phyloP scores from a whole-genome alignment of 2,797 vertebrate genomes.

The Propithecus deckenii region DNA sequence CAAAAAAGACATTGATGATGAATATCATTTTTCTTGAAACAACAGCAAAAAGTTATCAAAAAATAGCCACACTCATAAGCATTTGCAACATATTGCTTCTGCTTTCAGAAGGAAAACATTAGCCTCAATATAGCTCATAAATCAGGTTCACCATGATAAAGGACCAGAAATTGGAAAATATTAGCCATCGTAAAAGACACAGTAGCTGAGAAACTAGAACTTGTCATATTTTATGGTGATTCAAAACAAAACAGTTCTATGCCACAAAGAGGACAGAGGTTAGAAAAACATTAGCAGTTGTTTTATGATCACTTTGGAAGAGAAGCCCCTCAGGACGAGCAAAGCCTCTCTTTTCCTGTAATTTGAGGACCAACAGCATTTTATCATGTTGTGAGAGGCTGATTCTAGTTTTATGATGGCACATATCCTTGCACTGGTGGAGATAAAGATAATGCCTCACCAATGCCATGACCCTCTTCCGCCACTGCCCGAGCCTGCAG shows the following conservation, averaged over 20 bases:
- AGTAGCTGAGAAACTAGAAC: conserved; percentile 55
- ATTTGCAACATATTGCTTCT: conserved; percentile 38
- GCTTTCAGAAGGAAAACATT: background rate
- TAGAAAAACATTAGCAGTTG: conserved; percentile 41
- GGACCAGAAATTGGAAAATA: conserved; percentile 51
- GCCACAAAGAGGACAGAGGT: conserved; percentile 43
- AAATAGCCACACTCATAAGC: background rate
- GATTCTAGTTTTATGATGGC: background rate
- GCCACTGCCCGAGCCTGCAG: background rate
- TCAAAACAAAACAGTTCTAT: conserved; percentile 60
- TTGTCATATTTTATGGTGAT: conserved; percentile 59
- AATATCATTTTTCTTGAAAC: conserved; percentile 52
- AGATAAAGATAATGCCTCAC: background rate
- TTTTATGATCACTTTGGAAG: conserved; percentile 47
- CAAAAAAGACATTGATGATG: conserved; percentile 17
- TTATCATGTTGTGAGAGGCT: background rate
- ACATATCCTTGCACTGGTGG: background rate
- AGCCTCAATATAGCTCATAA: conserved; percentile 39
- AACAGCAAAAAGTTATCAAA: conserved; percentile 31
- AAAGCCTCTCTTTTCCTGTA: background rate
- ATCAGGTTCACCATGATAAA: conserved; percentile 13
- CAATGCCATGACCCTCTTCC: background rate
- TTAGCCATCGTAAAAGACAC: conserved; percentile 42
- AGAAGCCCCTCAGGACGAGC: background rate
- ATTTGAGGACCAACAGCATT: background rate